phyloP scores from a whole-genome alignment of 1,140 invertebrate species.

The Diploscapter pachys region DNA sequence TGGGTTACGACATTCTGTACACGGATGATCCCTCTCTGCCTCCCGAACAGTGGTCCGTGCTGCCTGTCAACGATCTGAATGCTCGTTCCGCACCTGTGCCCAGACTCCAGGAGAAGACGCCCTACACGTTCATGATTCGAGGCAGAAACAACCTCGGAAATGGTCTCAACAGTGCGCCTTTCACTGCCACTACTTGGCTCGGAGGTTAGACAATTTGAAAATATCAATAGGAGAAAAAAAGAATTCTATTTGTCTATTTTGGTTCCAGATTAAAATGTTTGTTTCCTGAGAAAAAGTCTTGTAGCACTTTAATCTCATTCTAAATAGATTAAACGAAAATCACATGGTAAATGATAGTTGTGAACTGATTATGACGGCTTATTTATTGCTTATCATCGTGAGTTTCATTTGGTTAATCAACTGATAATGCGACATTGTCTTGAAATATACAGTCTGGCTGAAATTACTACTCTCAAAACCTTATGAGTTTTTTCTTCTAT shows the following conservation, averaged over 20 bases:
- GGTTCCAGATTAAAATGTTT: background rate
- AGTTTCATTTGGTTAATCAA: no score
- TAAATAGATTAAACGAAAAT: no score
- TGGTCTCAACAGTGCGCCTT: conserved; percentile 48
- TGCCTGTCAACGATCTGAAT: conserved; percentile 43
- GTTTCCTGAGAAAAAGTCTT: no score
- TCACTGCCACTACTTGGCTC: conserved; percentile 52
- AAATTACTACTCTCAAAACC: no score
- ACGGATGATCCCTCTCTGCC: conserved; percentile 52
- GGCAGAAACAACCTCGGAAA: conserved; percentile 51
- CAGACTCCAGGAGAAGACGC: conserved; percentile 47
- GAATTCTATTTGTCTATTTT: background rate
- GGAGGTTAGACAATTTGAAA: conserved; percentile 25
- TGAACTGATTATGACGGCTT: no score
- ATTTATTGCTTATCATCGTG: no score
- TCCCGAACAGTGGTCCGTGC: conserved; percentile 49
- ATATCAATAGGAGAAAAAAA: no score
- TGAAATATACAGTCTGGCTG: no score
- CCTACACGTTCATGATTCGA: conserved; percentile 48
- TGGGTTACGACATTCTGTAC: conserved; percentile 55
- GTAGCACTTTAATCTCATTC: no score
- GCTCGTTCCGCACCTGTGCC: conserved; percentile 38
- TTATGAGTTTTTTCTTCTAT: no score
- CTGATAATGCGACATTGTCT: no score
- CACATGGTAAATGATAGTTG: no score